A percentile compares a stretch with the other conserved stretches of the same genome.
Conservation (phyloP, 2,888 invertebrate species). For the Sinohyriopsis cumingii region DNA sequence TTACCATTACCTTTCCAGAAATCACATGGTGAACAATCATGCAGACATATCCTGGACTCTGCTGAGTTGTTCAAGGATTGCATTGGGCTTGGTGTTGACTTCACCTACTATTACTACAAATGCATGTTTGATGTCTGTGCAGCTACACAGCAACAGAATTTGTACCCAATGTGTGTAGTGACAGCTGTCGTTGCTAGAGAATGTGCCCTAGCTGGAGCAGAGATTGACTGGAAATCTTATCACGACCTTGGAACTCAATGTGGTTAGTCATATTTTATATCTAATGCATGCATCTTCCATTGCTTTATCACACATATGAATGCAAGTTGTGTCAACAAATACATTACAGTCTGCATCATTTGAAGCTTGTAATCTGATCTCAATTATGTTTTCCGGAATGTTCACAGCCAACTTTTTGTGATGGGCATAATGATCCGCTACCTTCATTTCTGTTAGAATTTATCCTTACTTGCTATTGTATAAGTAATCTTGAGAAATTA, state of each 20-base stretch:
- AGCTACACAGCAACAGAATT: constrained; percentile 14
- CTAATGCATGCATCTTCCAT: background rate
- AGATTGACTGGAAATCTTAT: constrained; percentile 30
- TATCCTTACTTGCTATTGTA: no score
- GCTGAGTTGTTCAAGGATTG: constrained; percentile 23
- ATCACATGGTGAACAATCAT: constrained; percentile 22
- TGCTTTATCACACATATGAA: background rate
- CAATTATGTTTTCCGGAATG: no score
- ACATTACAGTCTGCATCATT: no score
- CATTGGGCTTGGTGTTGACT: constrained; percentile 24
- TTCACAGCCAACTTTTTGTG: no score
- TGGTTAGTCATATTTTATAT: constrained; percentile 14
- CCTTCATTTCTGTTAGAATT: no score
- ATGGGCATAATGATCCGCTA: no score
- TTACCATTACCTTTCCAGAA: constrained; percentile 6
- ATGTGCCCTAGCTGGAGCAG: constrained; percentile 29
- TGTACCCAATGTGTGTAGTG: constrained; percentile 29
- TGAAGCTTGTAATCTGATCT: no score
- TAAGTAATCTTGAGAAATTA: no score
- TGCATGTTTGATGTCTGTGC: constrained; percentile 34
- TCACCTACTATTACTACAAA: constrained; percentile 30
- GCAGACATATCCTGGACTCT: constrained; percentile 23
- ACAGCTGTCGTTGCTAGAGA: constrained; percentile 36
- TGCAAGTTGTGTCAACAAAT: no score
- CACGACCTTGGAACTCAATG: constrained; percentile 15